Evolutionary conservation across 2,113 vertebrate species (phyloP), one percentile per base, ranked within the genome.

Genomic region (Platysteira castanea): DNA sequence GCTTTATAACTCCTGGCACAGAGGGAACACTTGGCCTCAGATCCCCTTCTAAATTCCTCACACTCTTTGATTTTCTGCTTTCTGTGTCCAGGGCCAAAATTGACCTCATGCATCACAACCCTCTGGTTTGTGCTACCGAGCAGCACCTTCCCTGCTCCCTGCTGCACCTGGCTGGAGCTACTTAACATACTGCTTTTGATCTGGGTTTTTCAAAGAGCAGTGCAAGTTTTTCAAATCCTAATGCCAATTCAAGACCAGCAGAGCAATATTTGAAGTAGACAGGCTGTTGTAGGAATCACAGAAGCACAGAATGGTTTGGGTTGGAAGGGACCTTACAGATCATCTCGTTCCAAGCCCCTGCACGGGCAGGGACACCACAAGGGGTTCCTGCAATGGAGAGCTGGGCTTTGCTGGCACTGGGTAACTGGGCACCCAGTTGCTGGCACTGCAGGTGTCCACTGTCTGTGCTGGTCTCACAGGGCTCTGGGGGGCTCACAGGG

Each of bases 21-120:
- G 31, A 56, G 42, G 39, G 56, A 92, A 39, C 41, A 64, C 84
- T 74, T 84, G 77, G 84, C 87, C 91, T 96, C 74, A n/a, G 30
- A 53, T 35, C n/a, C n/a, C 67, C 70, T 95, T 91, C 79, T 49
- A 78, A 87, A 87, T 93, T 82, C 86, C 69, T 89, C 79, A 77
- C 64, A 26, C 56, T 83, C 83, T 91, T 91, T 17, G 10, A 70
- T 95, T 96, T 90, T 73, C 83, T 92, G 52, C 60, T 92, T 26
- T 82, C 61, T 47, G 3, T 27, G 56, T 84, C 63, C 81, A 89
- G 56, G 39, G 77, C 80, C 84, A 90, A 87, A 75, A 89, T 13
- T 92, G 86, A 91, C 89, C 91, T 87, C 56, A 81, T 75, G 73
- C 76, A 47, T 39, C 87, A 61, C 33, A 93, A 13, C 56, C 39